phyloP scores from a whole-genome alignment of 2,888 invertebrate genomes.

The Nebria salina region DNA sequence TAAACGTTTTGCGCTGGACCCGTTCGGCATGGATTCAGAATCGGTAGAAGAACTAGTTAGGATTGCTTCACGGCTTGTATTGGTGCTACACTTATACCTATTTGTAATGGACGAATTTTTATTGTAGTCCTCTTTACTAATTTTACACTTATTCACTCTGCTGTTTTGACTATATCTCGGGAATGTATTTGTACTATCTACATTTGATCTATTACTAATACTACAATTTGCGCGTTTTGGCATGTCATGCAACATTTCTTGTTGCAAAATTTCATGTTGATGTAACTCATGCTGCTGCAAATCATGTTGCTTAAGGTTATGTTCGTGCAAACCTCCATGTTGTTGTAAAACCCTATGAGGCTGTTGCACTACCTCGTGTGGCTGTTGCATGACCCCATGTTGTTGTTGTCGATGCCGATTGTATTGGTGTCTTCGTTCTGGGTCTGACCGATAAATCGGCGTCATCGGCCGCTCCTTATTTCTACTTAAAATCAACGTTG shows the following conservation, averaged over 20 bases:
- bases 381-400: not conserved
- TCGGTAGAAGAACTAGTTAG: conserved; percentile 55
- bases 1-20: conserved; percentile 61
- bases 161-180: conserved; percentile 37
- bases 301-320: not conserved
- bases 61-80: conserved; percentile 27
- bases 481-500: conserved; percentile 40
- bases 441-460: conserved; percentile 41
- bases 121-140: conserved; percentile 31
- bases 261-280: not conserved
- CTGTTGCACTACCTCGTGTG: not conserved
- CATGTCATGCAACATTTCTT: conserved; percentile 9
- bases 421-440: conserved; percentile 24
- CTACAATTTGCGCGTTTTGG: not conserved
- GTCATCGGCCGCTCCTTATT: conserved; percentile 38
- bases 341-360: not conserved
- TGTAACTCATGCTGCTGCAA: conserved; percentile 2
- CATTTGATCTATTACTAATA: conserved; percentile 10
- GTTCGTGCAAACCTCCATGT: not conserved
- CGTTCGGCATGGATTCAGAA: conserved; percentile 51
- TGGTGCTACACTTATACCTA: conserved; percentile 35
- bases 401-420: not conserved
- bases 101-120: conserved; percentile 47
- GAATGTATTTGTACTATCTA: conserved; percentile 35
- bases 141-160: conserved; percentile 32